These are phyloP conservation scores for Stenichneumon culpator DNA, from an alignment of 2,888 invertebrate species.

Conservation along the genomic window DNA sequence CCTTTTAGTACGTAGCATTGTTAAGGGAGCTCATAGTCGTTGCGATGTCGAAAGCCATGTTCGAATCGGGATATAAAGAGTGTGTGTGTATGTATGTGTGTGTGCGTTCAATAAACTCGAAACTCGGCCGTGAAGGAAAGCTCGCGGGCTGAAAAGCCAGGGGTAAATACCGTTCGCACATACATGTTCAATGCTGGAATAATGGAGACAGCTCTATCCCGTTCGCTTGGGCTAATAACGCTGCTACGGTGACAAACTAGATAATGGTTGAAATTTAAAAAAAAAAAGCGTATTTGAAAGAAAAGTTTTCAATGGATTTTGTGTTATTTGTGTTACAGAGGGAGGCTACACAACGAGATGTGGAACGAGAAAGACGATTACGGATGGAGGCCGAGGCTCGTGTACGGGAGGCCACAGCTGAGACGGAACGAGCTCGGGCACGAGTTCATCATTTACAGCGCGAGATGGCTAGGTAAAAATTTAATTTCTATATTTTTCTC, in stretches of 20 bases:
- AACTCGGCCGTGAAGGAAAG: constrained; percentile 49
- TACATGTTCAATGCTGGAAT: constrained; percentile 8
- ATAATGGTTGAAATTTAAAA: not conserved
- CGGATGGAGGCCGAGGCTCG: constrained; percentile 85
- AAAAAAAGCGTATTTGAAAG: not conserved
- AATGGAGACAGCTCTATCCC: constrained; percentile 22
- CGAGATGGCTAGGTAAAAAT: constrained; percentile 84
- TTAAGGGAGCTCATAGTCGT: constrained; percentile 56
- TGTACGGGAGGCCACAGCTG: constrained; percentile 83
- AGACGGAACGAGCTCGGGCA: constrained; percentile 84
- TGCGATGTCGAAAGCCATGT: constrained; percentile 51
- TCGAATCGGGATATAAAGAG: not conserved
- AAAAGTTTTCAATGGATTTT: not conserved
- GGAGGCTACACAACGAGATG: constrained; percentile 85
- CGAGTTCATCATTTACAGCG: constrained; percentile 84
- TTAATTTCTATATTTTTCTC: not conserved
- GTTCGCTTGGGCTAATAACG: constrained; percentile 41
- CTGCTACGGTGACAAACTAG: constrained; percentile 37
- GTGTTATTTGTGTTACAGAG: constrained; percentile 86
- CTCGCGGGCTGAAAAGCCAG: constrained; percentile 47
- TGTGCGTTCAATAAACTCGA: constrained; percentile 56
- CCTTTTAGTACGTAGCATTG: constrained; percentile 41
- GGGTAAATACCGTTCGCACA: constrained; percentile 26
- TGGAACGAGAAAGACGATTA: constrained; percentile 85
- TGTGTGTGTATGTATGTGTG: not conserved